Evolutionary conservation across 1,140 invertebrate genomes (phyloP).

Genomic region (Zaprionus camerounensis): DNA sequence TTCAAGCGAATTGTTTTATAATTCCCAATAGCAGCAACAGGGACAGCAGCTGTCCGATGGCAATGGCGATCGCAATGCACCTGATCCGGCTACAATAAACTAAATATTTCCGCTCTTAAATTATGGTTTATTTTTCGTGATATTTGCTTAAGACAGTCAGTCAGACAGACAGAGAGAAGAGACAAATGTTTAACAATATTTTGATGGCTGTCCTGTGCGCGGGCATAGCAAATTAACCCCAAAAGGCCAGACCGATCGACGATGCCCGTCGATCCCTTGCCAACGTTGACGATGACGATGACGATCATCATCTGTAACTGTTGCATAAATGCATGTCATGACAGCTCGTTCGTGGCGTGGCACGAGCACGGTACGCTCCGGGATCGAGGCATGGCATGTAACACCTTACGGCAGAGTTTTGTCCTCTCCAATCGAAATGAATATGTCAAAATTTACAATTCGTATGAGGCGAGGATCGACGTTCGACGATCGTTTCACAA

Average conservation of each 20-base stretch:
- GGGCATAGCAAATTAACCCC: constrained; percentile 76
- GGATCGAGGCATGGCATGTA: constrained; percentile 58
- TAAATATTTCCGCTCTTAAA: constrained; percentile 79
- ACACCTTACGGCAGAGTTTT: constrained; percentile 62
- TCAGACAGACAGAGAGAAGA: constrained; percentile 15
- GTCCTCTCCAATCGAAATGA: constrained; percentile 68
- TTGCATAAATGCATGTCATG: constrained; percentile 81
- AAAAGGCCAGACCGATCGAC: constrained; percentile 26
- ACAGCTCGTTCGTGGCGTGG: constrained; percentile 44
- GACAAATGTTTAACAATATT: constrained; percentile 81
- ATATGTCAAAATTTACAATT: constrained; percentile 81
- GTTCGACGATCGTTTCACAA: constrained; percentile 24
- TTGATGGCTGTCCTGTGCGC: constrained; percentile 59
- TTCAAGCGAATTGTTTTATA: constrained; percentile 80
- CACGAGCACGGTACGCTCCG: constrained; percentile 15
- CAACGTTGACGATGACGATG: constrained; percentile 9
- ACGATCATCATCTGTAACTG: constrained; percentile 40
- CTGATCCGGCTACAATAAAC: constrained; percentile 72
- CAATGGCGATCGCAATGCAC: constrained; percentile 41
- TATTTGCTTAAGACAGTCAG: constrained; percentile 46
- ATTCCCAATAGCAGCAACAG: constrained; percentile 54
- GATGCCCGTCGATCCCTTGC: constrained; percentile 26
- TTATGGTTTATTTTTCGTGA: constrained; percentile 62
- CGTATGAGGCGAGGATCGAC: constrained; percentile 48
- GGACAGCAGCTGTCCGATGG: constrained; percentile 44